Evolutionary conservation across 2,113 vertebrate species (phyloP), one percentile per base, ranked within the genome.

Genomic region (Hydropotes inermis): DNA sequence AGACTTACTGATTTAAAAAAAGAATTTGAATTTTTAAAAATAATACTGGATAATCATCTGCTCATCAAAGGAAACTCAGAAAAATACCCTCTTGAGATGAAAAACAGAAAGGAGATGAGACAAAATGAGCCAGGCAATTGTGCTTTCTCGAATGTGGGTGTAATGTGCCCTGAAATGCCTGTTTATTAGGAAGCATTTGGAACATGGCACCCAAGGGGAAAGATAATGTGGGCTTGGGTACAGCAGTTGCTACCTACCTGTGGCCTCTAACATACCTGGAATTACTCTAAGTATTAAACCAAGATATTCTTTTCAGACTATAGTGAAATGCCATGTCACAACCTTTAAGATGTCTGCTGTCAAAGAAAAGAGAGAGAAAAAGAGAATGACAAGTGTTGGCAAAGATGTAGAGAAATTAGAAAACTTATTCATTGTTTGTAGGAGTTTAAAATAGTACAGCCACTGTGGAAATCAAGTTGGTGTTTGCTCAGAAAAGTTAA

Each of bases 81-180:
- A 85, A 27, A 17, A 33, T 16, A 52, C 19, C 5, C 1, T 36
- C 57, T 86, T 85, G 64, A 85, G 9, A 30, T 57, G 61, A 90
- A 43, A 58, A 19, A 67, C 19, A 28, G 3, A 33, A 6, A 54
- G 2, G 50, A 61, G 30, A 19, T 0, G 8, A 47, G 50, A 36
- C 16, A 36, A 3, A 74, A 60, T 45, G n/a, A 39, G 7, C n/a
- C 43, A 50, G 3, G 28, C 6, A 25, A 1, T 3, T 25, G 1
- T 47, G 58, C 33, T 60, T 47, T 25, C 67, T 88, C 28, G 36
- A 5, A 1, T 17, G 16, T 36, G 17, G 27, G 4, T 6, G 4
- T n/a, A 21, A 52, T n/a, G 16, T 50, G 5, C 86, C 43, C 39
- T 39, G 57, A 39, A n/a, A 14, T 81, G 39, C 36, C 86, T 57